Percentiles rank a stretch among this genome's conserved stretches.
These are phyloP conservation scores for Hippolais icterina DNA, from an alignment of 2,113 vertebrate genomes.

Conservation along the genomic window DNA sequence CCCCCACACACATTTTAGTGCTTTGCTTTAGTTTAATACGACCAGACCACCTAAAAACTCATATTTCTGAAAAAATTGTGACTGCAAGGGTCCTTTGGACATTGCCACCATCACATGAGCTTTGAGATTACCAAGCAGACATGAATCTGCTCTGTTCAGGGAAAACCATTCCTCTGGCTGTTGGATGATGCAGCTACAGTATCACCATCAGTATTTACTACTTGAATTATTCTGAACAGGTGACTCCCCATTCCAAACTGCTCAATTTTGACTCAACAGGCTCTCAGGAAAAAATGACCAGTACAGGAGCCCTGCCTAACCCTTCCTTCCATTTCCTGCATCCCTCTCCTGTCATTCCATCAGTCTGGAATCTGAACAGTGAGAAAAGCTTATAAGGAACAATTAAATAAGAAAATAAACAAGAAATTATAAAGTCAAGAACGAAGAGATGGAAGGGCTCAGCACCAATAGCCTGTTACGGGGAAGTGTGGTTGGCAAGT, in stretches of 20 bases:
- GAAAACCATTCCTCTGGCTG: not conserved
- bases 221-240: not conserved
- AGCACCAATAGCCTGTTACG: not conserved
- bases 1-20: rapidly evolving
- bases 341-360: not conserved
- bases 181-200: not conserved
- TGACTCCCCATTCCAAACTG: not conserved
- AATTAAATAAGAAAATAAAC: not conserved
- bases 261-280: not conserved
- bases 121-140: not conserved
- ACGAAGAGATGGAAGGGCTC: not conserved
- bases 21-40: not conserved
- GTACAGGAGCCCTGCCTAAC: not conserved
- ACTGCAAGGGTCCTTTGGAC: not conserved
- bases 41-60: not conserved
- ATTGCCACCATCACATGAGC: not conserved
- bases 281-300: not conserved
- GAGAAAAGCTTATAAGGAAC: not conserved
- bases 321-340: not conserved
- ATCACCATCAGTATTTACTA: not conserved
- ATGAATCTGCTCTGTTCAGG: not conserved
- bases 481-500: not conserved
- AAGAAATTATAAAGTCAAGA: not conserved
- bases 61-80: not conserved
- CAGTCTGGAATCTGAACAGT: not conserved